These are phyloP conservation scores for Cervus canadensis DNA, from an alignment of 2,113 vertebrate species.

Conservation along the genomic window DNA sequence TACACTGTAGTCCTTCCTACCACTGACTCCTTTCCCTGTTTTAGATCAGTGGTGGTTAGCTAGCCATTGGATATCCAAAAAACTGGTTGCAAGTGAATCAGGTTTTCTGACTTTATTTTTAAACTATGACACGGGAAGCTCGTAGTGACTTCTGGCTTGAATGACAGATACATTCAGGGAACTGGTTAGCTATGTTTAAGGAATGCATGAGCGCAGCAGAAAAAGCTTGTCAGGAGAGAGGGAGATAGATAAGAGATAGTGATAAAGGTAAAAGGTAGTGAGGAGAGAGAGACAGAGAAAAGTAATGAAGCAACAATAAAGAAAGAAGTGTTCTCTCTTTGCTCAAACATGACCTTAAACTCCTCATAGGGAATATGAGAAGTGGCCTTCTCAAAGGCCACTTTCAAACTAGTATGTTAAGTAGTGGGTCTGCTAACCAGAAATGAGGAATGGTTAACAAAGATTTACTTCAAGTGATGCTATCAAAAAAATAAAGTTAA, in stretches of 20 bases:
- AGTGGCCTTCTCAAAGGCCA: neutral
- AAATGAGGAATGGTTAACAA: neutral
- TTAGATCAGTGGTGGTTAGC: neutral
- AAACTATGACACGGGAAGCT: neutral
- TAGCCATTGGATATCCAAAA: neutral
- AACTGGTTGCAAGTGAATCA: neutral
- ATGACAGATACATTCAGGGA: neutral
- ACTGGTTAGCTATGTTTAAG: neutral
- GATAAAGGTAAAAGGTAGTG: neutral
- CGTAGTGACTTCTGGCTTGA: neutral
- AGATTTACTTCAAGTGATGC: neutral
- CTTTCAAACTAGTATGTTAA: neutral
- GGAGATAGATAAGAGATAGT: neutral
- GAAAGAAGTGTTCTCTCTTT: neutral
- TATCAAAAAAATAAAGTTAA: neutral
- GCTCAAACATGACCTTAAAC: neutral
- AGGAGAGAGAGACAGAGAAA: too few relatives aligned
- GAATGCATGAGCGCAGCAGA: neutral
- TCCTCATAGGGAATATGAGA: neutral
- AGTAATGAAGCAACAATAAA: neutral
- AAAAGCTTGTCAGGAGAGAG: neutral
- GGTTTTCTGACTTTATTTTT: neutral
- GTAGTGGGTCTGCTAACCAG: neutral
- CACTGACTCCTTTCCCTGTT: neutral
- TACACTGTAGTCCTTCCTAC: fast-evolving